Evolutionary conservation across 2,797 vertebrate genomes (phyloP).

Genomic region (Mareca strepera): DNA sequence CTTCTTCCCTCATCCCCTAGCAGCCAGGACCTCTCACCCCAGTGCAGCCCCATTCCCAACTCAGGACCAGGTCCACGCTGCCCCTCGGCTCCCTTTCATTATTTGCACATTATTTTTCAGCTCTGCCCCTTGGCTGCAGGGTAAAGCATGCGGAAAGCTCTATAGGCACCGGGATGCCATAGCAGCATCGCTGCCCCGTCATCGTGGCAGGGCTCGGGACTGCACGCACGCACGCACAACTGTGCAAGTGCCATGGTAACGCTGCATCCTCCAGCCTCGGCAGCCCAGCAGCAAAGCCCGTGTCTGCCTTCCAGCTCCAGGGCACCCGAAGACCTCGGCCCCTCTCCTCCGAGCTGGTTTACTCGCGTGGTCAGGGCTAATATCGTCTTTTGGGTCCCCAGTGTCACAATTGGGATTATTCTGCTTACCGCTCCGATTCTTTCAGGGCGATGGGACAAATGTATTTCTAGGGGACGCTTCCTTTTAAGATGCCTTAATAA

Average conservation of each 20-base stretch:
- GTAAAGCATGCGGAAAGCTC: background rate
- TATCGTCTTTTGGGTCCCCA: fast-evolving
- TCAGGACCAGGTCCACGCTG: background rate
- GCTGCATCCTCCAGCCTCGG: background rate
- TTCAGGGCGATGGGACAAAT: background rate
- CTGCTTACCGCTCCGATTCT: fast-evolving
- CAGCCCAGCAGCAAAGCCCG: background rate
- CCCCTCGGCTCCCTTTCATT: background rate
- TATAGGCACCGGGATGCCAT: fast-evolving
- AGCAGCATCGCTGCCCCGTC: fast-evolving
- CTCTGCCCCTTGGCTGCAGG: background rate
- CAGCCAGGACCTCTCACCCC: fast-evolving
- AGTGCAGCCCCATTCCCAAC: background rate
- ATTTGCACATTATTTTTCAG: background rate
- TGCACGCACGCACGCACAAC: fast-evolving
- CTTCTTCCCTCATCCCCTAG: background rate
- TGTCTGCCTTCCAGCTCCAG: background rate
- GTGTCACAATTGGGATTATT: background rate
- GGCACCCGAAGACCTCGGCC: background rate
- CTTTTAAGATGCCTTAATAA: background rate
- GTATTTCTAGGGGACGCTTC: background rate
- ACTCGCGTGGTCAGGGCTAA: background rate
- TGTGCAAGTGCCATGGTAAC: background rate
- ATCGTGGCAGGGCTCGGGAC: fast-evolving
- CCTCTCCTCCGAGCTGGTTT: background rate